These are phyloP conservation scores for Ornithoptera alexandrae DNA, from an alignment of 2,888 invertebrate species.

Conservation along the genomic window DNA sequence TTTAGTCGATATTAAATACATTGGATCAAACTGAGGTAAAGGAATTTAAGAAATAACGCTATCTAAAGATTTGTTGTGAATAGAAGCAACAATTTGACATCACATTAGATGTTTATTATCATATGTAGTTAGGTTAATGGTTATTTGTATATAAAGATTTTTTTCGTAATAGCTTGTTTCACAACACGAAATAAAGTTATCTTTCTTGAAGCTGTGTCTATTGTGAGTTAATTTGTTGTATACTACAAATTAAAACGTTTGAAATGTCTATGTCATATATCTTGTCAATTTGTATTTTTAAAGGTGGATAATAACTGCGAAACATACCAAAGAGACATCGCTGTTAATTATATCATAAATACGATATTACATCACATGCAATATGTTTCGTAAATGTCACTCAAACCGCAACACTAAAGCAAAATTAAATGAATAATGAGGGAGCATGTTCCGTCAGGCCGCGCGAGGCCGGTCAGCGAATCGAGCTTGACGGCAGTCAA, in stretches of 20 bases:
- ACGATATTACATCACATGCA: slow-evolving; percentile 7
- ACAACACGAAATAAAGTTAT: too few species aligned
- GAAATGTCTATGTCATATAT: too few species aligned
- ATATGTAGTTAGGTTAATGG: too few species aligned
- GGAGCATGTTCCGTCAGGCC: slow-evolving; percentile 16
- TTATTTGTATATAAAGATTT: too few species aligned
- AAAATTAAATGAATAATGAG: slow-evolving; percentile 25
- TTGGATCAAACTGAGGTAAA: background rate
- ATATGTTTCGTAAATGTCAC: slow-evolving; percentile 14
- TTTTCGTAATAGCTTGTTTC: too few species aligned
- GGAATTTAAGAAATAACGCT: background rate
- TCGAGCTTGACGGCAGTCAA: slow-evolving; percentile 53
- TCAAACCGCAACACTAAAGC: slow-evolving; percentile 20
- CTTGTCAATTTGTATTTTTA: background rate
- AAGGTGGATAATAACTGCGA: background rate
- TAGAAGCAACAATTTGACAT: background rate
- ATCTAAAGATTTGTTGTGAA: background rate
- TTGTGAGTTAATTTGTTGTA: too few species aligned
- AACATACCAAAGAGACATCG: background rate
- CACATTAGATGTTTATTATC: too few species aligned
- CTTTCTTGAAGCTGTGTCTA: too few species aligned
- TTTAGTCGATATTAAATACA: background rate
- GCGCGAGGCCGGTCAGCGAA: slow-evolving; percentile 15
- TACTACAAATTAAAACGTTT: too few species aligned
- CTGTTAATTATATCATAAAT: background rate